These are phyloP conservation scores for Euphydryas editha DNA, from an alignment of 2,888 invertebrate species.

Conservation along the genomic window DNA sequence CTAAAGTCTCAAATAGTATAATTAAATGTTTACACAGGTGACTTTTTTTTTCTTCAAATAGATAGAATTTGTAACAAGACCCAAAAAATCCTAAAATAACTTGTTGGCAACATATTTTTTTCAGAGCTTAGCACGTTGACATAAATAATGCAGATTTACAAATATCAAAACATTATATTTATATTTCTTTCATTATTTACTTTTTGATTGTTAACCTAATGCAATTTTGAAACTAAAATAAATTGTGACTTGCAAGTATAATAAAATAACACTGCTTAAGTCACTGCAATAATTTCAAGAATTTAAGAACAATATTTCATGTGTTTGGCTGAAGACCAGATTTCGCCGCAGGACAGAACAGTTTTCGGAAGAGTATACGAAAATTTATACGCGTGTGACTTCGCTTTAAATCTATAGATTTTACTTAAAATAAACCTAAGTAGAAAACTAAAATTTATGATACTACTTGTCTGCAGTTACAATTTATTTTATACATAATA, in stretches of 20 bases:
- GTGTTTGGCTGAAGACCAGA: conserved; percentile 77
- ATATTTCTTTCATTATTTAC: too few species aligned
- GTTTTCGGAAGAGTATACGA: conserved; percentile 76
- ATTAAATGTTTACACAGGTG: too few species aligned
- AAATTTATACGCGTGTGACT: conserved; percentile 70
- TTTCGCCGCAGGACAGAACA: conserved; percentile 73
- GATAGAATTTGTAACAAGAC: too few species aligned
- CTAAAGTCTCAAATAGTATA: too few species aligned
- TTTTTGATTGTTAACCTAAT: neutral
- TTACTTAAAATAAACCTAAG: conserved; percentile 55
- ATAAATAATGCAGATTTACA: too few species aligned
- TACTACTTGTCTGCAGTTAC: neutral
- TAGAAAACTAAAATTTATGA: conserved; percentile 7
- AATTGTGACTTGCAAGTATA: conserved; percentile 74
- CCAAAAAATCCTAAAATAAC: too few species aligned
- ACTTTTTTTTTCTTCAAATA: too few species aligned
- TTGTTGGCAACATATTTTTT: too few species aligned
- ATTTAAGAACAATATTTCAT: conserved; percentile 77
- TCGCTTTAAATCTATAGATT: conserved; percentile 61
- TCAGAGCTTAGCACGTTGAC: too few species aligned
- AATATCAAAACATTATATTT: too few species aligned
- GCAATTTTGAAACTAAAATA: conserved; percentile 53
- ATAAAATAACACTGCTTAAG: conserved; percentile 80
- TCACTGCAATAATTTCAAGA: conserved; percentile 82
- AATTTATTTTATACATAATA: too few species aligned